Base-by-base conservation (phyloP, 1,140 invertebrate species). In the Pogonomyrmex californicus region DNA sequence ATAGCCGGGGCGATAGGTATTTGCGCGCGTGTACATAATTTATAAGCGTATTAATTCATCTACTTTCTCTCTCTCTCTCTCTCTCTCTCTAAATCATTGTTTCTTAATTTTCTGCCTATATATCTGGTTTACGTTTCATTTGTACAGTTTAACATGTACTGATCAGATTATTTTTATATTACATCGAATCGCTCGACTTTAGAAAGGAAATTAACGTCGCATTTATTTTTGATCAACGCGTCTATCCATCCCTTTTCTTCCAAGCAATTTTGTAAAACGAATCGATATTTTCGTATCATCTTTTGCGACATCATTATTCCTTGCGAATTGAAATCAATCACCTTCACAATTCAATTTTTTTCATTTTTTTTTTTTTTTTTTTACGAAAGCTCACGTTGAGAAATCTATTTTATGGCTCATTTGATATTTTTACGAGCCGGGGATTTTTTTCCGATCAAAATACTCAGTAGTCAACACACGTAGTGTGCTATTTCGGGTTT, bases 31-130 rank as follows among this genome's bases (percentile, higher is more conserved):
- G 54, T 83, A 36, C 56, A 83, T 83, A 60, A 49, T 60, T 83
- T 83, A 49, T 83, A 82, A 82, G 51, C 79, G 41, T 73, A 73
- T 71, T 82, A 81, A 70, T 83, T 83, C 47, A 71, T 17, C 9
- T 30, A n/a, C n/a, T n/a, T n/a, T n/a, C n/a, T n/a, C n/a, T n/a
- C n/a, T n/a, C n/a, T n/a, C n/a, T n/a, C n/a, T 38, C 2, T 12
- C 14, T 56, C 47, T 23, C n/a, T n/a, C 54, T n/a, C 56, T 44
- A 9, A 9, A 58, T n/a, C 36, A 14, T n/a, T 10, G n/a, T 36
- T 56, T 58, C 54, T 58, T 76, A 41, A 76, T 76, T 76, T 23
- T 5, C 9, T 60, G 23, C 9, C 23, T n/a, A n/a, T 60, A 30
- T 76, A 23, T 41, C 14, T 23, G 38, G 44, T n/a, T 60, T 76